phyloP scores from a whole-genome alignment of 2,113 vertebrate species.

The Anthoscopus minutus region DNA sequence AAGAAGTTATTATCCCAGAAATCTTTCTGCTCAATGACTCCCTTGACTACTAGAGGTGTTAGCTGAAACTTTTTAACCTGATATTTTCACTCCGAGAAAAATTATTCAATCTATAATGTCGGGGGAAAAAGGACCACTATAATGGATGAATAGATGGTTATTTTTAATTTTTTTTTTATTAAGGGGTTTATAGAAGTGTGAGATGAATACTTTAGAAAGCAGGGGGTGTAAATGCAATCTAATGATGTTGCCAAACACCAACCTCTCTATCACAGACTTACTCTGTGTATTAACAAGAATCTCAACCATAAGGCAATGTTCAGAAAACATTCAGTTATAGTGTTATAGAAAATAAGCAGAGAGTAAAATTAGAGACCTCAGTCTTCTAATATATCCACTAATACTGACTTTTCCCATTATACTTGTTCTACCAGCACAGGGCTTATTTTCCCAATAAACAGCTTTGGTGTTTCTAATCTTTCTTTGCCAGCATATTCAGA shows the following conservation, averaged over 20 bases:
- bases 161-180: neutral
- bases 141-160: neutral
- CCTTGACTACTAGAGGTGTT: neutral
- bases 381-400: neutral
- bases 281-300: neutral
- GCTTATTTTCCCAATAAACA: neutral
- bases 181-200: fast-evolving
- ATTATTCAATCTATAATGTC: neutral
- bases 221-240: fast-evolving
- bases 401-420: neutral
- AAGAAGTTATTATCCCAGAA: neutral
- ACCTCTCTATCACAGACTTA: neutral
- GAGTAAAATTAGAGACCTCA: neutral
- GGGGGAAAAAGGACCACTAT: neutral
- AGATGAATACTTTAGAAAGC: neutral
- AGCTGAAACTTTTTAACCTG: neutral
- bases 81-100: neutral
- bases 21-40: neutral
- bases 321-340: neutral
- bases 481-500: neutral
- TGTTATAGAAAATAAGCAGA: neutral
- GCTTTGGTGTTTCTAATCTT: neutral
- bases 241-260: neutral
- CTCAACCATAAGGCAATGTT: neutral
- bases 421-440: neutral